Evolutionary conservation across 2,113 vertebrate species (phyloP), one percentile per base, ranked within the genome.

Genomic region (Oncorhynchus clarkii): DNA sequence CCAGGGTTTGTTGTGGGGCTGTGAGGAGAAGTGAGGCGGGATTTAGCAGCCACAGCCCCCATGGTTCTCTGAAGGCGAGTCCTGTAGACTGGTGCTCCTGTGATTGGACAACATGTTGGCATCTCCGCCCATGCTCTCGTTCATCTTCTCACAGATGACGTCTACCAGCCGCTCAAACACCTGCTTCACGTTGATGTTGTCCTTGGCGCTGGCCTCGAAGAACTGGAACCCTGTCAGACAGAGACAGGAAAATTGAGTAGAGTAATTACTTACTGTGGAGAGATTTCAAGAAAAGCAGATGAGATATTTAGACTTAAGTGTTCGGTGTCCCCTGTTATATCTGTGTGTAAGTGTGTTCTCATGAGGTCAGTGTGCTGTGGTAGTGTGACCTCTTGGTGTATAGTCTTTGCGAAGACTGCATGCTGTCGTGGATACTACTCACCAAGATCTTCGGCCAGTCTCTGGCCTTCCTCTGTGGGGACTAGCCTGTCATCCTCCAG

Each of bases 121-220:
- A 27, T 91, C 94, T 45, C 90, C 89, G 2, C 96, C 96, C 85
- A 95, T 87, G 79, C 93, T 95, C 88, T 96, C 94, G 0, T 93
- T 96, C 96, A 97, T 97, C 91, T 96, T 97, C 75, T 96, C 95
- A 0, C 96, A 97, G 90, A 97, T 96, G 78, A 95, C 76, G 31
- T 97, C 96, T 81, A 97, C 96, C 4, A 97, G 91, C 5, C 93
- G 89, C 84, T 97, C 96, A 2, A 97, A 97, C 77, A 95, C 95
- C 88, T 97, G 96, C 89, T 96, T 97, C 77, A 97, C 95, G 0
- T 97, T 97, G 84, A 96, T 90, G 88, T 95, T 96, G 86, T 97
- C 96, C 85, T 96, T 97, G 1, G 96, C 96, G 0, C 96, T 97
- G 89, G 95, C 95, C 81, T 97, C 96, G 0, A 97, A 97, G 88